Percentiles rank a stretch among this genome's conserved stretches.
These are phyloP conservation scores for Phyllotreta striolata DNA, from an alignment of 2,888 invertebrate genomes.

Conservation along the genomic window DNA sequence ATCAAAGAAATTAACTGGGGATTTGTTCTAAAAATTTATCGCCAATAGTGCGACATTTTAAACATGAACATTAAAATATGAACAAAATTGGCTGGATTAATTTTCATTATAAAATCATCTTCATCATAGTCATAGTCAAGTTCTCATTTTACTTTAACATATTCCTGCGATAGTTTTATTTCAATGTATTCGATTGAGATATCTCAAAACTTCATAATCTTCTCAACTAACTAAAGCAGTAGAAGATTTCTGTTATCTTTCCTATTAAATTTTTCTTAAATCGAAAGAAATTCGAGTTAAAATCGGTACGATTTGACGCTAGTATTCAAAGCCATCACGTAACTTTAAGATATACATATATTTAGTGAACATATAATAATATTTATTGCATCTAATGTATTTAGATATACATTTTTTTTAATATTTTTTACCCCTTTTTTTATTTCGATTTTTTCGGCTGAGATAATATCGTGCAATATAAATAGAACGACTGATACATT, in stretches of 20 bases:
- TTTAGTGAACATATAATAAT: slow-evolving; percentile 60
- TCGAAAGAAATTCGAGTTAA: too few relatives aligned
- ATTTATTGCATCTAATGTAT: slow-evolving; percentile 61
- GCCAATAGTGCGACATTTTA: too few relatives aligned
- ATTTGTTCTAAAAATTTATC: too few relatives aligned
- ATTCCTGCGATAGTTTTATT: too few relatives aligned
- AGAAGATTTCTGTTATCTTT: too few relatives aligned
- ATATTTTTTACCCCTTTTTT: slow-evolving; percentile 44
- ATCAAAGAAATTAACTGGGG: too few relatives aligned
- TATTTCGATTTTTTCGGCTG: slow-evolving; percentile 60
- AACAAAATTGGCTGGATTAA: too few relatives aligned
- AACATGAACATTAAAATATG: too few relatives aligned
- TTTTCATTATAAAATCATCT: background rate
- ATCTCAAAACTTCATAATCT: too few relatives aligned
- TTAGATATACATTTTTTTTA: slow-evolving; percentile 52
- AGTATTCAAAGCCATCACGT: slow-evolving; percentile 36
- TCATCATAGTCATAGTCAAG: background rate
- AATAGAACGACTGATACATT: slow-evolving; percentile 60
- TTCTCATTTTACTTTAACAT: background rate
- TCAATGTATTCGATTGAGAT: too few relatives aligned
- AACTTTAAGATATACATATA: slow-evolving; percentile 56
- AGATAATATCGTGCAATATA: slow-evolving; percentile 62
- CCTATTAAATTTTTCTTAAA: too few relatives aligned
- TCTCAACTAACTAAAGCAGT: too few relatives aligned
- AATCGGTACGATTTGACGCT: slow-evolving; percentile 2